phyloP scores from a whole-genome alignment of 2,113 vertebrate species.

The Camelus dromedarius region DNA sequence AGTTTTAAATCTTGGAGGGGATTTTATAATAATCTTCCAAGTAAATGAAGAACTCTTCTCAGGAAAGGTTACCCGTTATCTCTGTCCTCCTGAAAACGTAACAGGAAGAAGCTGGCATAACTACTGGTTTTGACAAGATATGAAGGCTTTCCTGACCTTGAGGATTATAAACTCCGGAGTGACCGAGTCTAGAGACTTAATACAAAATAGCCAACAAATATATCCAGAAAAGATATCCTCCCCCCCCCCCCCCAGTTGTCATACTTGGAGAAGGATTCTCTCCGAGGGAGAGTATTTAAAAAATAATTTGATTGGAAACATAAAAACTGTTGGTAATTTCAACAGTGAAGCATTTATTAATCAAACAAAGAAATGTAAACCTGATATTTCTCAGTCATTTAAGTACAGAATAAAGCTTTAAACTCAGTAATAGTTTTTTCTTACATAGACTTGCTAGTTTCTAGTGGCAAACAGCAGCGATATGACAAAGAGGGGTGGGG shows the following conservation, averaged over 20 bases:
- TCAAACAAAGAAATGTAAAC: slow-evolving; percentile 6
- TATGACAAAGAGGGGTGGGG: background rate
- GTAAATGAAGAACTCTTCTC: background rate
- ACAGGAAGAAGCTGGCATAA: background rate
- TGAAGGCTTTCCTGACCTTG: background rate
- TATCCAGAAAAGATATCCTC: background rate
- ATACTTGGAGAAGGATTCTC: background rate
- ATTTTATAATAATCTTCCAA: slow-evolving; percentile 54
- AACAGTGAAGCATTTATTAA: background rate
- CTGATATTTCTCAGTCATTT: background rate
- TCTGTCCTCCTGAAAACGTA: slow-evolving; percentile 34
- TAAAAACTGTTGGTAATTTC: background rate
- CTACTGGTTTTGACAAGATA: background rate
- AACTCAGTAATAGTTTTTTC: background rate
- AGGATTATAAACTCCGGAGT: slow-evolving; percentile 10
- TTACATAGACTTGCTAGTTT: slow-evolving; percentile 21
- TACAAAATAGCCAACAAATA: slow-evolving; percentile 24
- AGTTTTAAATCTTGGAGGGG: background rate
- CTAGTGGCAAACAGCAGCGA: background rate
- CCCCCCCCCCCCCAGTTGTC: background rate
- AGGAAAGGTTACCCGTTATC: background rate
- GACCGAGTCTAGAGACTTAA: slow-evolving; percentile 4
- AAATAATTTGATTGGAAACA: slow-evolving; percentile 24
- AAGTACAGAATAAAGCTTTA: background rate
- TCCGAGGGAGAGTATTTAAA: background rate